Evolutionary conservation across 2,113 vertebrate genomes (phyloP), one percentile per base, ranked within the genome.

Genomic region (Catharus fuscescens): DNA sequence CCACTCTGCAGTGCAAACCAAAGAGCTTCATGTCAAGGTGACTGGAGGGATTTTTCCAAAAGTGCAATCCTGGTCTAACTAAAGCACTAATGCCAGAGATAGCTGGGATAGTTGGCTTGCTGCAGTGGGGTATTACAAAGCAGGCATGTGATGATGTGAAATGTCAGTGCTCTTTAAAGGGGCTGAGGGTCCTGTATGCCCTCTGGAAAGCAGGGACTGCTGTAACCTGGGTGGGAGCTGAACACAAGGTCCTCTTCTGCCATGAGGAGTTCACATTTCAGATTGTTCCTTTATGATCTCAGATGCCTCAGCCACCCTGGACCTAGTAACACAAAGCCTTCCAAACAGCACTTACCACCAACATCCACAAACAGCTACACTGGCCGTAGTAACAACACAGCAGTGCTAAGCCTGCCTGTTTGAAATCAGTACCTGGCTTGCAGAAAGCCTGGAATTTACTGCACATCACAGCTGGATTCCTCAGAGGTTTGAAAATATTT

Each of bases 121-220:
- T 88, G 66, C 50, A 86, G 16, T 1, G 4, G 65, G 19, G 12
- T 53, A 45, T 70, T 65, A 85, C 19, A 76, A 72, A 88, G 31
- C 0, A 76, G 40, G 40, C 50, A 73, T 16, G 14, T 45, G 54
- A 83, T 34, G 42, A 53, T 52, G 81, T 52, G 52, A 83, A 90
- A 88, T 26, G 42, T 52, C 88, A 90, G 47, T 0, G 59, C 6
- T 67, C 34, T 32, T 73, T 50, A 86, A 80, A 82, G 28, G 18
- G 14, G 36, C 44, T 0, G 0, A 42, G 15, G 42, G 38, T 14
- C 42, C 52, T 70, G 14, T 14, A 20, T 26, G 47, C 18, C 7
- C 72, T 44, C 32, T 64, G 66, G 59, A 61, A 62, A 88, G 70
- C 23, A 81, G 17, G 34, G 44, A 52, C 1, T 0, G 1, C 45